Conservation (phyloP, 2,888 invertebrate species). For the Trisateles emortualis region DNA sequence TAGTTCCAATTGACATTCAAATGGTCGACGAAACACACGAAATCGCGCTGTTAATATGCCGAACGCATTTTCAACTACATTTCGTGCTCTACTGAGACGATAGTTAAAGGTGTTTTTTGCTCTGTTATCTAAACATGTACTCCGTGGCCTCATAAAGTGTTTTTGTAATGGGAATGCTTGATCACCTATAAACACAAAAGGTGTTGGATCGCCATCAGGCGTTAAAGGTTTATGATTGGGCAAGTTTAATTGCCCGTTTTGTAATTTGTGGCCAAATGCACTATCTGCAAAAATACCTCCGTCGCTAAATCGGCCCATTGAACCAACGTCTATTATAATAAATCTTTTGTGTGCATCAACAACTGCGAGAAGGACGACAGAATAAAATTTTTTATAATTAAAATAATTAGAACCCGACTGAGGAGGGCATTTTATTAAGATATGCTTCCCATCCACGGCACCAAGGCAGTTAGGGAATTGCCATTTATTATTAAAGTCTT, state of each 20-base stretch:
- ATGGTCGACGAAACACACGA: not conserved
- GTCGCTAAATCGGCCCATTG: conserved; percentile 27
- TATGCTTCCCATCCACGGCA: conserved; percentile 49
- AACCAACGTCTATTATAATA: conserved; percentile 34
- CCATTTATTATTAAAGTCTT: conserved; percentile 39
- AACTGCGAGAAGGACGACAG: conserved; percentile 42
- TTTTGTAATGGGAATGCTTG: not conserved
- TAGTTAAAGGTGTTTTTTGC: not conserved
- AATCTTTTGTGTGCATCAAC: conserved; percentile 34
- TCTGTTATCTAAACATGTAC: no score
- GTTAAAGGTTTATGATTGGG: conserved; percentile 32
- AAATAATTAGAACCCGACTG: conserved; percentile 41
- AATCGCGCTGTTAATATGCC: not conserved
- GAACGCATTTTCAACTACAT: not conserved
- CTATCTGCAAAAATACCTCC: conserved; percentile 45
- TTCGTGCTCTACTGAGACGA: no score
- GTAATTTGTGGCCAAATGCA: conserved; percentile 22
- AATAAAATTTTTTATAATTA: conserved; percentile 45
- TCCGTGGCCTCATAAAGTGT: not conserved
- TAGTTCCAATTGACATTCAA: not conserved
- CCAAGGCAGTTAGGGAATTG: conserved; percentile 38
- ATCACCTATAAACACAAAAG: not conserved
- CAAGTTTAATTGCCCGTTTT: conserved; percentile 26
- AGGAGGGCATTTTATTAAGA: conserved; percentile 42
- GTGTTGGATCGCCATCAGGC: conserved; percentile 26